Percentiles rank a stretch among this genome's conserved stretches.
phyloP scores from a whole-genome alignment of 1,140 invertebrate genomes.

The Stegodyphus dumicola region DNA sequence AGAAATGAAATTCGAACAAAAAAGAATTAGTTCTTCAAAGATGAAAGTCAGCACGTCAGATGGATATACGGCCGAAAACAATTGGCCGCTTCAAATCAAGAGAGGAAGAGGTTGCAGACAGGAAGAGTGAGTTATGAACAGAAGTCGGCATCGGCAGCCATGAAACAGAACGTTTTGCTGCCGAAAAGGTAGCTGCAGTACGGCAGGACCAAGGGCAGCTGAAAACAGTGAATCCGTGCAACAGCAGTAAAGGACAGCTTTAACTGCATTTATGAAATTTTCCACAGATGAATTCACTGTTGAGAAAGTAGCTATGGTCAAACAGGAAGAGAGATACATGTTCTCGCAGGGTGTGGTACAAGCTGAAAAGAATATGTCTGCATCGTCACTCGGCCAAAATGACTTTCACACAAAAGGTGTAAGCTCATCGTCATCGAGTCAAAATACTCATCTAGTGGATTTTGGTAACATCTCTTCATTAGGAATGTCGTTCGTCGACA shows the following conservation, averaged over 20 bases:
- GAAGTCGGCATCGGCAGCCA: conserved; percentile 73
- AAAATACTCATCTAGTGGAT: conserved; percentile 52
- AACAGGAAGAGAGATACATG: conserved; percentile 85
- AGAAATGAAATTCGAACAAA: conserved; percentile 83
- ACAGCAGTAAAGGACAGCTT: conserved; percentile 84
- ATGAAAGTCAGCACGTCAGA: conserved; percentile 75
- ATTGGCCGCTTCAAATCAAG: conserved; percentile 68
- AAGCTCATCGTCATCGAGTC: conserved; percentile 73
- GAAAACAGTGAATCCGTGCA: conserved; percentile 83
- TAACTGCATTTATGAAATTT: conserved; percentile 81
- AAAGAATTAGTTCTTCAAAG: conserved; percentile 80
- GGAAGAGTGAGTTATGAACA: conserved; percentile 84
- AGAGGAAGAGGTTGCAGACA: conserved; percentile 74
- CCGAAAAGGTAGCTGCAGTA: conserved; percentile 79
- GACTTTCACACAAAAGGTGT: conserved; percentile 79
- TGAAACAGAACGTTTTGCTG: conserved; percentile 80
- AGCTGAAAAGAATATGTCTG: conserved; percentile 79
- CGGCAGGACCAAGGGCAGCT: conserved; percentile 72
- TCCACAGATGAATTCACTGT: conserved; percentile 86
- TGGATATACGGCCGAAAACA: conserved; percentile 82
- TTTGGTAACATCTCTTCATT: conserved; percentile 41
- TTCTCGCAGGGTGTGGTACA: conserved; percentile 71
- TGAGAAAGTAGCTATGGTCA: conserved; percentile 85
- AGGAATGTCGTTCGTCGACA: conserved; percentile 14
- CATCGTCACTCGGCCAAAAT: conserved; percentile 77